These are phyloP conservation scores for Silvanus unidentatus DNA, from an alignment of 2,888 invertebrate species.

Conservation along the genomic window DNA sequence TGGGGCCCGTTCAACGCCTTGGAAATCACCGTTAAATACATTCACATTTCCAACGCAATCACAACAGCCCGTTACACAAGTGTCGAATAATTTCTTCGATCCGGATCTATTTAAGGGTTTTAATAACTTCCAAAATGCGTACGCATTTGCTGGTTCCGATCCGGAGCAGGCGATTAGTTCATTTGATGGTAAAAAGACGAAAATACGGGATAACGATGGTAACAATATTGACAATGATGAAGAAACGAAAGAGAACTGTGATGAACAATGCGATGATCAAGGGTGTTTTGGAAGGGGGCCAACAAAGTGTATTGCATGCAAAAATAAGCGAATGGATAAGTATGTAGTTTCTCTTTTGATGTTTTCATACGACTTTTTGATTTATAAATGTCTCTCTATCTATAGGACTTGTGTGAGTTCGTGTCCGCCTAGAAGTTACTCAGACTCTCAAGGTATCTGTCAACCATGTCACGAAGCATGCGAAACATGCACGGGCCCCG, in stretches of 20 bases:
- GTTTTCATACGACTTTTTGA: neutral
- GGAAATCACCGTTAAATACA: constrained; percentile 49
- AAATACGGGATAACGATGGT: constrained; percentile 41
- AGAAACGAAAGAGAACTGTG: constrained; percentile 57
- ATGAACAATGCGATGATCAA: constrained; percentile 77
- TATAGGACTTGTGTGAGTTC: constrained; percentile 75
- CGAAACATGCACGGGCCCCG: constrained; percentile 81
- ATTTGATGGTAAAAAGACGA: constrained; percentile 63
- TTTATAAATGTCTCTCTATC: too few species aligned
- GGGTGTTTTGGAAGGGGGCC: constrained; percentile 84
- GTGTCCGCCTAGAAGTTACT: constrained; percentile 79
- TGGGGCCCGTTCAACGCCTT: constrained; percentile 51
- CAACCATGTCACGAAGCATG: constrained; percentile 87
- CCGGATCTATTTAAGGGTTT: constrained; percentile 64
- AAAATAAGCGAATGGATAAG: constrained; percentile 75
- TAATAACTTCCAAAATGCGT: constrained; percentile 72
- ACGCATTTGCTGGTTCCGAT: constrained; percentile 71
- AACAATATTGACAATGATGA: constrained; percentile 35
- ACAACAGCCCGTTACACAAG: constrained; percentile 55
- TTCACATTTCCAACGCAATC: constrained; percentile 63
- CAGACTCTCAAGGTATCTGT: constrained; percentile 73
- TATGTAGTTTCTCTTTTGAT: constrained; percentile 42
- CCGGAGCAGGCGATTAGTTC: constrained; percentile 70
- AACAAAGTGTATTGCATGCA: constrained; percentile 77
- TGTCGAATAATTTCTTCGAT: constrained; percentile 58